These are phyloP conservation scores for Muschampia plurimacula DNA, from an alignment of 2,888 invertebrate genomes.

Conservation along the genomic window DNA sequence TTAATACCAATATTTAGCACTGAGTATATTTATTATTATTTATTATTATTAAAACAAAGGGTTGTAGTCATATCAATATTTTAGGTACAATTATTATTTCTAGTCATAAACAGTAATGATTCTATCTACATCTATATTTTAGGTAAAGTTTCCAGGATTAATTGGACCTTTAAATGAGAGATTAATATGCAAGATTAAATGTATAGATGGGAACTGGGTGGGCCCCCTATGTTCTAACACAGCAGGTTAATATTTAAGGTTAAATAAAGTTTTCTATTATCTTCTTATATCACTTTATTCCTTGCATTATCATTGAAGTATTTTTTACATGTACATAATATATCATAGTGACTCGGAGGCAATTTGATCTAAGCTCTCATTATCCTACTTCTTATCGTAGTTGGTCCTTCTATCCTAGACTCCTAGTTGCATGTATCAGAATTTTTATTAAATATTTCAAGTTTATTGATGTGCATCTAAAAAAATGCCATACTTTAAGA, in stretches of 20 bases:
- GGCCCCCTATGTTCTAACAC: conserved; percentile 92
- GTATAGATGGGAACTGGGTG: conserved; percentile 94
- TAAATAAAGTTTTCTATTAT: conserved; percentile 28
- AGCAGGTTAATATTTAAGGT: conserved; percentile 82
- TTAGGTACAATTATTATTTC: neutral
- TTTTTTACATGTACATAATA: neutral
- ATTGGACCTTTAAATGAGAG: conserved; percentile 90
- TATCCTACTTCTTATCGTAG: neutral
- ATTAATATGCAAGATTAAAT: conserved; percentile 93
- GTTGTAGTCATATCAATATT: neutral
- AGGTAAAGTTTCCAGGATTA: conserved; percentile 91
- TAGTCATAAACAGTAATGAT: neutral
- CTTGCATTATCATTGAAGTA: neutral
- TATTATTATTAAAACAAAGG: too few relatives aligned
- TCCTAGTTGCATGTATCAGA: neutral
- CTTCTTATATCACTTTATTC: conserved; percentile 10
- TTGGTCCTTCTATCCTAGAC: neutral
- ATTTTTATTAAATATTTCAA: neutral
- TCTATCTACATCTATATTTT: conserved; percentile 31
- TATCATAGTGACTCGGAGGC: neutral
- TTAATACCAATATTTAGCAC: too few relatives aligned
- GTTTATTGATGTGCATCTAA: neutral
- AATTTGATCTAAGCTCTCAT: neutral
- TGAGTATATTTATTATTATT: too few relatives aligned
- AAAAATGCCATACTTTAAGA: neutral